These are phyloP conservation scores for Synodontis membranacea DNA, from an alignment of 2,113 vertebrate species.

Conservation along the genomic window DNA sequence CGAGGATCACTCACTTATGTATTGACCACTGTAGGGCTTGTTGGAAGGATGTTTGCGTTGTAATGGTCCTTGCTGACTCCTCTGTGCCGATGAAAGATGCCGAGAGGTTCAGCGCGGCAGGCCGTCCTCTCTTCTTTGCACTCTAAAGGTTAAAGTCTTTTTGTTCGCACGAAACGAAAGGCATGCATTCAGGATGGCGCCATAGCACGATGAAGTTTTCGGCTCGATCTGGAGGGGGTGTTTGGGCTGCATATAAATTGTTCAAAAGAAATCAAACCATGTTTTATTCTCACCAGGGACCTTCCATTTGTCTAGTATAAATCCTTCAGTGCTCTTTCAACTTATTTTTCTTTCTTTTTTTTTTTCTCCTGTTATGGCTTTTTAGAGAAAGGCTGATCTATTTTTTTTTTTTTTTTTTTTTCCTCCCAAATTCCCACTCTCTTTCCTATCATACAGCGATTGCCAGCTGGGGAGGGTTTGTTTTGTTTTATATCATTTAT, in stretches of 20 bases:
- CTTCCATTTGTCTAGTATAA: not conserved
- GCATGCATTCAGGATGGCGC: slow-evolving; percentile 57
- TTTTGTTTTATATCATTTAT: not conserved
- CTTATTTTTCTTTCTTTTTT: not conserved
- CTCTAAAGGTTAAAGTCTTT: slow-evolving; percentile 66
- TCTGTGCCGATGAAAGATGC: slow-evolving; percentile 45
- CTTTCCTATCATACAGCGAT: not conserved
- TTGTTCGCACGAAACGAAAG: slow-evolving; percentile 58
- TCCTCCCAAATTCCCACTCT: not conserved
- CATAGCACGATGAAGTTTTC: slow-evolving; percentile 52
- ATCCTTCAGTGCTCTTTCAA: not conserved
- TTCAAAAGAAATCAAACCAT: slow-evolving; percentile 17
- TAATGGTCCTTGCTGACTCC: slow-evolving; percentile 40
- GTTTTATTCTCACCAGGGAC: not conserved
- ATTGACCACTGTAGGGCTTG: slow-evolving; percentile 49
- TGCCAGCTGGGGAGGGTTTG: not conserved
- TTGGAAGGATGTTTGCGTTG: slow-evolving; percentile 37
- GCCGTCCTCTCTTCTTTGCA: slow-evolving; percentile 53
- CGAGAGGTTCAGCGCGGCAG: slow-evolving; percentile 46
- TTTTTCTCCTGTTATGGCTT: not conserved
- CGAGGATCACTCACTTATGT: not conserved
- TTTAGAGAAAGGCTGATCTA: not conserved
- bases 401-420: not conserved
- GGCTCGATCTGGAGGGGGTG: not conserved
- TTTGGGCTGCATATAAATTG: not conserved